Percentiles rank a stretch among this genome's conserved stretches.
phyloP scores from a whole-genome alignment of 35 echinoderm and acorn worm genomes.

The Lytechinus variegatus region DNA sequence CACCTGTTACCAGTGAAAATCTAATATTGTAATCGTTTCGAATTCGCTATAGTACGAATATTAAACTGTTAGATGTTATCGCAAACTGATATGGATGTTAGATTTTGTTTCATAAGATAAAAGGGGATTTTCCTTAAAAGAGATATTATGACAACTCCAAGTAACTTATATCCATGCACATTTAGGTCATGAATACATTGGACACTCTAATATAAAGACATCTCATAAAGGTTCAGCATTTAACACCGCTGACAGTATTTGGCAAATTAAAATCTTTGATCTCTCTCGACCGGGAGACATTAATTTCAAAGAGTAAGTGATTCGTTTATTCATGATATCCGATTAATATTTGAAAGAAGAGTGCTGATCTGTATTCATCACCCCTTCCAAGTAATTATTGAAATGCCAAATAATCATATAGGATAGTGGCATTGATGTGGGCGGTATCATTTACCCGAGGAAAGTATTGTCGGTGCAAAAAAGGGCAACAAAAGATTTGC shows the following conservation, averaged over 20 bases:
- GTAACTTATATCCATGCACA: no score
- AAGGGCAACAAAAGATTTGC: slow-evolving; percentile 13
- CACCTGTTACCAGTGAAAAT: no score
- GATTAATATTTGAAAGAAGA: not conserved
- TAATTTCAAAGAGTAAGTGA: not conserved
- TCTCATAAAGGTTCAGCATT: no score
- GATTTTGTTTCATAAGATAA: no score
- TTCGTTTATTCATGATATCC: not conserved
- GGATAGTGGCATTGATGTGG: not conserved
- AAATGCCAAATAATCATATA: not conserved
- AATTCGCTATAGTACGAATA: no score
- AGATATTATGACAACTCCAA: no score
- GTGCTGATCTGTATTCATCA: not conserved
- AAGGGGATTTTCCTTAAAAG: no score
- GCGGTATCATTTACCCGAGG: not conserved
- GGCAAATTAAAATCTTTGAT: not conserved
- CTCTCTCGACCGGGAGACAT: not conserved
- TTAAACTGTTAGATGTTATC: no score
- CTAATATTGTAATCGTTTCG: no score
- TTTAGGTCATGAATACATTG: no score
- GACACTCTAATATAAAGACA: no score
- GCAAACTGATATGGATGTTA: no score
- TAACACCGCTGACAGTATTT: not conserved
- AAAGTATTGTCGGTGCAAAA: not conserved
- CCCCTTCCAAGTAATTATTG: not conserved